A percentile compares a stretch with the other conserved stretches of the same genome.
Evolutionary conservation across 2,113 vertebrate species (phyloP).

Genomic region (Gymnocephalus cernua): DNA sequence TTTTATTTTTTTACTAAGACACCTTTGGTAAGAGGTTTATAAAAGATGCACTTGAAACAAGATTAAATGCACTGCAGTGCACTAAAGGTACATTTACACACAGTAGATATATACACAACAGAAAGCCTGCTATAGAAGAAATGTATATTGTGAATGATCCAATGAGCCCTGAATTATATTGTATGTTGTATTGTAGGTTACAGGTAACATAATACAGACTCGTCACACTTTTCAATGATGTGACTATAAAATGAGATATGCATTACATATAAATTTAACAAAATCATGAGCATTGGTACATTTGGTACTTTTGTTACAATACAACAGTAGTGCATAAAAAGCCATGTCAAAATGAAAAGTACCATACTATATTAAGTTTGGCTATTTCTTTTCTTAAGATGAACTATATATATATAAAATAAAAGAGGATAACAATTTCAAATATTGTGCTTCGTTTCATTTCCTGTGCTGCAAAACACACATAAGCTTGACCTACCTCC

Average conservation of each 20-base stretch:
- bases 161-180: conserved; percentile 48
- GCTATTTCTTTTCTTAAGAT: background rate
- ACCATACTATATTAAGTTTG: background rate
- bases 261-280: conserved; percentile 25
- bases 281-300: conserved; percentile 41
- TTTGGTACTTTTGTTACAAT: conserved; percentile 25
- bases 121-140: background rate
- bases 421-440: background rate
- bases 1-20: conserved; percentile 71
- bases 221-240: background rate
- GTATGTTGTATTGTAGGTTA: background rate
- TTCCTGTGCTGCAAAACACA: conserved; percentile 10
- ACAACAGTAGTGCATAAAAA: conserved; percentile 34
- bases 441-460: conserved; percentile 49
- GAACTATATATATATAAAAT: background rate
- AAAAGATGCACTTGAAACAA: conserved; percentile 58
- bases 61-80: conserved; percentile 31
- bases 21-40: conserved; percentile 69
- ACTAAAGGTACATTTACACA: conserved; percentile 45
- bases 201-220: conserved; percentile 23
- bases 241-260: conserved; percentile 25
- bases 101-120: conserved; percentile 40
- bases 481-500: conserved; percentile 9
- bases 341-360: conserved; percentile 27
- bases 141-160: conserved; percentile 20